Evolutionary conservation across 2,797 vertebrate species (phyloP).

Genomic region (Acropternis orthonyx): DNA sequence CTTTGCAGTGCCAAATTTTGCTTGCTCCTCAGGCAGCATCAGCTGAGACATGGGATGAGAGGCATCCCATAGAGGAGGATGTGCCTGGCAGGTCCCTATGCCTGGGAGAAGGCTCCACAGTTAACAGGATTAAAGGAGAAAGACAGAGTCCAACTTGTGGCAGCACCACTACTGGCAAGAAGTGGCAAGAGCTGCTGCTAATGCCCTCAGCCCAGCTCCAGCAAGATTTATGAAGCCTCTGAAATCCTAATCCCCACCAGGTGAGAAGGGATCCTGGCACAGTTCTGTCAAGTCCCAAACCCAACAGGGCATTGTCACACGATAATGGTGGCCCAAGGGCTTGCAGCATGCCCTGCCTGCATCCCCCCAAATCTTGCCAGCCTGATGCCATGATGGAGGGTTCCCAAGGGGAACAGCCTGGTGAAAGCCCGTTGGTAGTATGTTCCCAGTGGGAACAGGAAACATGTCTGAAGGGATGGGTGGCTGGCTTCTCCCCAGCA

Average conservation of each 20-base stretch:
- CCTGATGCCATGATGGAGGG: rapidly evolving
- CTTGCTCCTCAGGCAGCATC: background rate
- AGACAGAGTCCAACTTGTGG: background rate
- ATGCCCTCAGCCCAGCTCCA: background rate
- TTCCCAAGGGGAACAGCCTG: background rate
- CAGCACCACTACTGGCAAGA: background rate
- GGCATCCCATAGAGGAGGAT: rapidly evolving
- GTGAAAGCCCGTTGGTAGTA: rapidly evolving
- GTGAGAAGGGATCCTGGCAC: background rate
- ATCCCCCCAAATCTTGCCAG: background rate
- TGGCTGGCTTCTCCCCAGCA: background rate
- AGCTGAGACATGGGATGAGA: background rate
- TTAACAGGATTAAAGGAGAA: background rate
- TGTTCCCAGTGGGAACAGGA: background rate
- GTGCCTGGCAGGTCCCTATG: background rate
- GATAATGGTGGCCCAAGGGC: background rate
- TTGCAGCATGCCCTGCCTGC: background rate
- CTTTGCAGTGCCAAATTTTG: background rate
- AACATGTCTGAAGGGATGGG: rapidly evolving
- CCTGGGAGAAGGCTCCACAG: background rate
- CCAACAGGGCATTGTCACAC: rapidly evolving
- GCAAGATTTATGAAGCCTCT: background rate
- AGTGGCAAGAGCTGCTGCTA: background rate
- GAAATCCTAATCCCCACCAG: background rate
- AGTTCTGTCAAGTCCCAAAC: background rate